Evolutionary conservation across 2,113 vertebrate species (phyloP).

Genomic region (Chunga burmeisteri): DNA sequence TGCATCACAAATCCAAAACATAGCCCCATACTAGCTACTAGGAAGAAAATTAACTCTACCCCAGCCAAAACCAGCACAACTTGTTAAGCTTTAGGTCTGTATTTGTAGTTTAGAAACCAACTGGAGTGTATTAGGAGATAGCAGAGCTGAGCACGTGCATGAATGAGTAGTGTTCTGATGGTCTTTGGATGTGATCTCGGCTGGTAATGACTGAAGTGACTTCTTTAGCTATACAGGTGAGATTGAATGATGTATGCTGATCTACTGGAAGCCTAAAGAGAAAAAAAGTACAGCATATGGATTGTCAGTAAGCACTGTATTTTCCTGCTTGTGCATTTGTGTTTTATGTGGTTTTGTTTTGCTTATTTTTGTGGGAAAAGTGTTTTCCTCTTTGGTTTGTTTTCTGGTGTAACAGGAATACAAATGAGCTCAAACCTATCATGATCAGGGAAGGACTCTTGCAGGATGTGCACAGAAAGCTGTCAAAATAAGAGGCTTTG

Average conservation of each 20-base stretch:
- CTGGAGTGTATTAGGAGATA: background rate
- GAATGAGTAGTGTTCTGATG: background rate
- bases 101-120: background rate
- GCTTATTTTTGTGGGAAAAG: background rate
- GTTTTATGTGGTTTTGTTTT: background rate
- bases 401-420: background rate
- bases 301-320: background rate
- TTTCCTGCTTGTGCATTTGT: background rate
- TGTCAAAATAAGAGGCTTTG: background rate
- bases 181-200: background rate
- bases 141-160: fast-evolving
- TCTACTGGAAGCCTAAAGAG: background rate
- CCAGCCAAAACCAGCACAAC: background rate
- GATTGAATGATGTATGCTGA: background rate
- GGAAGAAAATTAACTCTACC: no score
- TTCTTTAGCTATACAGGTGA: background rate
- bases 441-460: background rate
- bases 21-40: no score
- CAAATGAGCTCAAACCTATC: background rate
- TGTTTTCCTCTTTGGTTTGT: background rate
- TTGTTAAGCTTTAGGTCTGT: background rate
- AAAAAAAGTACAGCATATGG: no score
- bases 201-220: fast-evolving
- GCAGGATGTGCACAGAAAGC: background rate
- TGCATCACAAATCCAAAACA: no score